Evolutionary conservation across 2,888 invertebrate species (phyloP).

Genomic region (Dynastes hyllus): DNA sequence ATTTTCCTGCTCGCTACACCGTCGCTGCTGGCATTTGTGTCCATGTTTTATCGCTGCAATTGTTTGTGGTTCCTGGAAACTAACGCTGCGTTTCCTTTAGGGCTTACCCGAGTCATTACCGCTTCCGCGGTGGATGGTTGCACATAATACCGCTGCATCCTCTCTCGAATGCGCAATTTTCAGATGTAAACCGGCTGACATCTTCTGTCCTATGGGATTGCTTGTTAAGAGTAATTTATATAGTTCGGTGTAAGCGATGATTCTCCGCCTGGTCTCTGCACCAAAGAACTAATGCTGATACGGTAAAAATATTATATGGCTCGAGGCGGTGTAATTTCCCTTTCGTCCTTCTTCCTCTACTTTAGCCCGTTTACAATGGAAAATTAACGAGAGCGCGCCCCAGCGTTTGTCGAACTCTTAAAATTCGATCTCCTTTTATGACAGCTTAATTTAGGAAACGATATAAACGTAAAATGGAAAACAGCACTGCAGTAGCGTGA

Average conservation of each 20-base stretch:
- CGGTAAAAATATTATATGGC: slow-evolving; percentile 20
- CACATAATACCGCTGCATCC: background rate
- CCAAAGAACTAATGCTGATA: slow-evolving; percentile 5
- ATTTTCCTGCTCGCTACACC: no score
- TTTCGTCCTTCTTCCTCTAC: slow-evolving; percentile 2
- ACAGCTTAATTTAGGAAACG: slow-evolving; percentile 40
- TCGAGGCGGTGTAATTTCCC: slow-evolving; percentile 30
- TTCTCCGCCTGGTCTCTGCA: background rate
- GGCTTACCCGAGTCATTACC: slow-evolving; percentile 25
- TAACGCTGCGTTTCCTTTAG: slow-evolving; percentile 9
- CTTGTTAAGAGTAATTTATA: background rate
- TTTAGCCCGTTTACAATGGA: background rate
- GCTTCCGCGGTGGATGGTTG: slow-evolving; percentile 11
- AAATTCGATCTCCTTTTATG: slow-evolving; percentile 39
- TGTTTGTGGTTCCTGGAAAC: slow-evolving; percentile 6
- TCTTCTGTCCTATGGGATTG: background rate
- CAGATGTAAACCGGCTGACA: background rate
- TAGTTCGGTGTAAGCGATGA: background rate
- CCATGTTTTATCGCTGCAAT: background rate
- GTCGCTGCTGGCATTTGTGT: no score
- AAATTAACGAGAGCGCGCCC: slow-evolving; percentile 36
- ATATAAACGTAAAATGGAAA: slow-evolving; percentile 38
- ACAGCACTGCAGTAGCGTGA: slow-evolving; percentile 13
- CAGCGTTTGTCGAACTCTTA: slow-evolving; percentile 31
- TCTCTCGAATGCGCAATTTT: background rate